These are phyloP conservation scores for Tor tambroides DNA, from an alignment of 2,113 vertebrate genomes.

Conservation along the genomic window DNA sequence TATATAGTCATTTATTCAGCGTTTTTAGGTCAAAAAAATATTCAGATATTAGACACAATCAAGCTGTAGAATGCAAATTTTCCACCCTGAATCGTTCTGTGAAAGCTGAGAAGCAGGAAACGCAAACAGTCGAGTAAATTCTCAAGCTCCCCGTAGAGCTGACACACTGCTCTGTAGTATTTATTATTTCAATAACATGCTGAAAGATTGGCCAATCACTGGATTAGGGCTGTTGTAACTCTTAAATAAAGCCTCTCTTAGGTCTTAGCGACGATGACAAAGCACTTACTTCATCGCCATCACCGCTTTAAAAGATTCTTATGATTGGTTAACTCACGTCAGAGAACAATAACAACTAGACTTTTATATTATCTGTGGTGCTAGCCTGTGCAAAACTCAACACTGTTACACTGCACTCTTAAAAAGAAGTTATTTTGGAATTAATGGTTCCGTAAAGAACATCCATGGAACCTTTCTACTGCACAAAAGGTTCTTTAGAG, in stretches of 20 bases:
- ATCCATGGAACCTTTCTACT: not conserved
- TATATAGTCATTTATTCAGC: slow-evolving; percentile 32
- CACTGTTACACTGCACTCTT: not conserved
- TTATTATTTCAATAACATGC: slow-evolving; percentile 62
- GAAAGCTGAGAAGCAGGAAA: slow-evolving; percentile 21
- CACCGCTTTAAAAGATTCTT: slow-evolving; percentile 48
- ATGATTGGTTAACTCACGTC: slow-evolving; percentile 56
- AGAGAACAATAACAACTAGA: not conserved
- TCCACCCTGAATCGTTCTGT: not conserved
- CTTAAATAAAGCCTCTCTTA: slow-evolving; percentile 45
- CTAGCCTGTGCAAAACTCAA: not conserved
- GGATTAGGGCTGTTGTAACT: slow-evolving; percentile 52
- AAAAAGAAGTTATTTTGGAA: not conserved
- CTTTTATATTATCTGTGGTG: not conserved
- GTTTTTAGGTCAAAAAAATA: not conserved
- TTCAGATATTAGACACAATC: slow-evolving; percentile 4
- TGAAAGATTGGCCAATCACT: slow-evolving; percentile 53
- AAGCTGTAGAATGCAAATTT: slow-evolving; percentile 10
- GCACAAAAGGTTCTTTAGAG: not conserved
- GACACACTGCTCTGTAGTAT: slow-evolving; percentile 55
- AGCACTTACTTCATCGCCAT: slow-evolving; percentile 53
- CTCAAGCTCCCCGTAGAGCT: slow-evolving; percentile 46
- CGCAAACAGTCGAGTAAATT: slow-evolving; percentile 54
- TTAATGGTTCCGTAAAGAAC: not conserved
- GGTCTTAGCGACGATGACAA: slow-evolving; percentile 60